Conservation (phyloP, 1,140 invertebrate genomes). For the Agrypnia vestita region DNA sequence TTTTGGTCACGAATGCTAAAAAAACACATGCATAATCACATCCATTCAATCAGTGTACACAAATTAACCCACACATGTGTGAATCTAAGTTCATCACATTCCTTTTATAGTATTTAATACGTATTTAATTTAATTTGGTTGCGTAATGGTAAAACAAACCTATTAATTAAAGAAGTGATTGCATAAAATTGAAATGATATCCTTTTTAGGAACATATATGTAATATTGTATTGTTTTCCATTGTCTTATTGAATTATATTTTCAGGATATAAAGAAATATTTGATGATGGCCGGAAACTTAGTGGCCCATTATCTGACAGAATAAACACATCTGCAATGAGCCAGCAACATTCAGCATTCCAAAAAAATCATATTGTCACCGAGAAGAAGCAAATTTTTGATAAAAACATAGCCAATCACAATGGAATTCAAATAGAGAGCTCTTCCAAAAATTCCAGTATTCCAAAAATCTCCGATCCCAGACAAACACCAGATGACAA, state of each 20-base stretch:
- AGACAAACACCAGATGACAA: slow-evolving; percentile 16
- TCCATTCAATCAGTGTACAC: too few species aligned
- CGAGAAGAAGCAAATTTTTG: slow-evolving; percentile 37
- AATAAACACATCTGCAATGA: background rate
- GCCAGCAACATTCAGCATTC: background rate
- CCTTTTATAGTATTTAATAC: too few species aligned
- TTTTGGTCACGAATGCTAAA: too few species aligned
- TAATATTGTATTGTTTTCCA: too few species aligned
- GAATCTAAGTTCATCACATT: too few species aligned
- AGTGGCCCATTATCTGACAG: slow-evolving; percentile 10
- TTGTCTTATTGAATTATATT: background rate
- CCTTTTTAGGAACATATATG: too few species aligned
- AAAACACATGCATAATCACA: too few species aligned
- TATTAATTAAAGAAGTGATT: too few species aligned
- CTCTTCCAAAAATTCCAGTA: background rate
- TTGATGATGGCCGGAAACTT: slow-evolving; percentile 19
- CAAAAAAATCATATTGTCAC: slow-evolving; percentile 19
- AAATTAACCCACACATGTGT: too few species aligned
- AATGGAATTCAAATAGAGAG: background rate
- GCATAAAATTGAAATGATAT: too few species aligned
- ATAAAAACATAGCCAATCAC: background rate
- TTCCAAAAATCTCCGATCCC: background rate
- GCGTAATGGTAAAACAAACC: too few species aligned
- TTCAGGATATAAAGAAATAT: slow-evolving; percentile 37
- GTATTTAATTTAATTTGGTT: too few species aligned